Conservation (phyloP, 2,113 vertebrate species). For the Dasyornis broadbenti region DNA sequence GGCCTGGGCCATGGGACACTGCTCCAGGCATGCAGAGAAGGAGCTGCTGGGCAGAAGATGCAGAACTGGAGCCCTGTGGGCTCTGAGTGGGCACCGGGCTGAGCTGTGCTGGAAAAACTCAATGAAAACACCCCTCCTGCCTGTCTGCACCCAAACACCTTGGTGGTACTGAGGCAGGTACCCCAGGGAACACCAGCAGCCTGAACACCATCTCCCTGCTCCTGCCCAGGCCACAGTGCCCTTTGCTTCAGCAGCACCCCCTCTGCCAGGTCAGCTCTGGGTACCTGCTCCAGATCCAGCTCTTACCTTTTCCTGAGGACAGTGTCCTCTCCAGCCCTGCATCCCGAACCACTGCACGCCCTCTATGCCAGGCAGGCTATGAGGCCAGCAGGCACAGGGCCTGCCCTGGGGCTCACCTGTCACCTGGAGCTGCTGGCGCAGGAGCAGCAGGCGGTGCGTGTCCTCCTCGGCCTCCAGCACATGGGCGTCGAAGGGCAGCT, state of each 20-base stretch:
- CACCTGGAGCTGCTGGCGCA: slow-evolving; percentile 88
- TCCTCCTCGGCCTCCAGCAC: slow-evolving; percentile 88
- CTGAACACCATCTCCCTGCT: background rate
- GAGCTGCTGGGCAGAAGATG: background rate
- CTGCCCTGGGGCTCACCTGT: slow-evolving; percentile 75
- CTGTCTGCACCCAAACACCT: background rate
- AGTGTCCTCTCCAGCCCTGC: background rate
- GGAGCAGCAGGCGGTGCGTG: slow-evolving; percentile 79
- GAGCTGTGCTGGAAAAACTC: background rate
- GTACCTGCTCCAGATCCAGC: background rate
- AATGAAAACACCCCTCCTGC: background rate
- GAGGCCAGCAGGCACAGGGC: accelerated
- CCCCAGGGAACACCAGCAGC: accelerated
- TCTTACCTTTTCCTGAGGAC: background rate
- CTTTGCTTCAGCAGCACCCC: background rate
- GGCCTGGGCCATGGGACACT: accelerated
- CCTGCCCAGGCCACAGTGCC: background rate
- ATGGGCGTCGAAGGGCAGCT: slow-evolving; percentile 90
- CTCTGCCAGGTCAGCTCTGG: background rate
- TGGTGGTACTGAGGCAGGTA: background rate
- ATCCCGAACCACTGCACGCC: accelerated
- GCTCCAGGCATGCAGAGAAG: accelerated
- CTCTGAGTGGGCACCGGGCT: accelerated
- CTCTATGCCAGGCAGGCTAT: accelerated
- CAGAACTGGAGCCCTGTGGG: accelerated